Base-by-base conservation (phyloP, 1,140 invertebrate genomes). In the Drosophila novamexicana region DNA sequence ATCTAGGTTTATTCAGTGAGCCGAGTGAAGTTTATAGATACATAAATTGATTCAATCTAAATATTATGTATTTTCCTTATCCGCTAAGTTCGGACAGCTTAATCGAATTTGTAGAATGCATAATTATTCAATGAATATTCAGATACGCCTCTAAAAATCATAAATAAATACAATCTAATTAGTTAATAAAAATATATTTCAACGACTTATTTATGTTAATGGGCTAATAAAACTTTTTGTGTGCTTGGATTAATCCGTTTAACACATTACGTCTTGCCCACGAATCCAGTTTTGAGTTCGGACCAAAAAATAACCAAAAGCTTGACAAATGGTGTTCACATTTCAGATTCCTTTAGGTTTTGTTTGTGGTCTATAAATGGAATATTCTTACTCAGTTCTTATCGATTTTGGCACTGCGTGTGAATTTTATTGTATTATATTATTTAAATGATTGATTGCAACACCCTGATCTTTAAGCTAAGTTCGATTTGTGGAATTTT, bases 141-240 rank as follows among this genome's bases (percentile, higher is more conserved):
- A 77, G 66, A 82, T 45, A 54, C 57, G 64, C 47, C 16, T 47
- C 49, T 47, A 47, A 70, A 71, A 75, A 54, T 42, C 44, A 36
- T 57, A 88, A 71, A 82, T 86, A 86, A 86, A 86, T 82, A 68
- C 68, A 32, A 79, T 37, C 79, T 71, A 88, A 88, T 86, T 86
- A 86, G 88, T 88, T 71, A 68, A 71, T 77, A 36, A 57, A 72
- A 53, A 65, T 77, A 82, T 77, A 82, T 77, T 58, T 70, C 64
- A 70, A 53, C 75, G 56, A 49, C 64, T 82, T 63, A 66, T 79
- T 85, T 88, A 85, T 85, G 83, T 65, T 82, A 88, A 85, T 76
- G 12, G 74, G 57, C 18, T 37, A 69, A 85, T 88, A 88, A 88
- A 88, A 57, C 64, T 88, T 72, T 73, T 85, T 82, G 67, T 82